A percentile compares a stretch with the other conserved stretches of the same genome.
Evolutionary conservation across 2,797 vertebrate genomes (phyloP).

Genomic region (Xenops minutus): DNA sequence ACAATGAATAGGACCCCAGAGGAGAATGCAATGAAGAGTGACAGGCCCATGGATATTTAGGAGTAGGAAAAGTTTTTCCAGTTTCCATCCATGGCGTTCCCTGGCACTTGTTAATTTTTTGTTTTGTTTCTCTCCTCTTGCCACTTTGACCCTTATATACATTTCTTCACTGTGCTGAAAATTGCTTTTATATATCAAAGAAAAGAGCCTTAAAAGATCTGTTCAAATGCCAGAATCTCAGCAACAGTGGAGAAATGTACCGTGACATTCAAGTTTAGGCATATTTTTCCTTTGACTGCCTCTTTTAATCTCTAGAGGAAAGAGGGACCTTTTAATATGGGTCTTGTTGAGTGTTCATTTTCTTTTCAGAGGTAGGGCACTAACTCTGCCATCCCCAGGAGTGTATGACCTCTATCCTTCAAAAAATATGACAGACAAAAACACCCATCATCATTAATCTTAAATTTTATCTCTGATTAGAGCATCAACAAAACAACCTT

Average conservation of each 20-base stretch:
- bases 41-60: background rate
- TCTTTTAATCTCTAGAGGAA: slow-evolving; percentile 38
- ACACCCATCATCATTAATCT: slow-evolving; percentile 59
- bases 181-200: slow-evolving; percentile 7
- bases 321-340: slow-evolving; percentile 18
- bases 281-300: slow-evolving; percentile 9
- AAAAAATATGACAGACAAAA: slow-evolving; percentile 36
- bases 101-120: background rate
- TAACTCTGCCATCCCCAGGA: slow-evolving; percentile 29
- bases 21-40: background rate
- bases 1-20: background rate
- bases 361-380: slow-evolving; percentile 8
- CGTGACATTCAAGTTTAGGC: slow-evolving; percentile 26
- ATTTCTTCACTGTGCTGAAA: background rate
- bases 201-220: slow-evolving; percentile 2
- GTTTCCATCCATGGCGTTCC: background rate
- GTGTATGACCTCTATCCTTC: slow-evolving; percentile 7
- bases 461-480: slow-evolving; percentile 67
- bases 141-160: background rate
- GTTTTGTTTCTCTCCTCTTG: background rate
- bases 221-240: slow-evolving; percentile 42
- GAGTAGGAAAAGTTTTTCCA: background rate
- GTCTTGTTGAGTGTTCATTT: slow-evolving; percentile 8
- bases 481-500: slow-evolving; percentile 69
- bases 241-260: slow-evolving; percentile 21